Base-by-base conservation (phyloP, 2,888 invertebrate genomes). In the Leptura quadrifasciata region DNA sequence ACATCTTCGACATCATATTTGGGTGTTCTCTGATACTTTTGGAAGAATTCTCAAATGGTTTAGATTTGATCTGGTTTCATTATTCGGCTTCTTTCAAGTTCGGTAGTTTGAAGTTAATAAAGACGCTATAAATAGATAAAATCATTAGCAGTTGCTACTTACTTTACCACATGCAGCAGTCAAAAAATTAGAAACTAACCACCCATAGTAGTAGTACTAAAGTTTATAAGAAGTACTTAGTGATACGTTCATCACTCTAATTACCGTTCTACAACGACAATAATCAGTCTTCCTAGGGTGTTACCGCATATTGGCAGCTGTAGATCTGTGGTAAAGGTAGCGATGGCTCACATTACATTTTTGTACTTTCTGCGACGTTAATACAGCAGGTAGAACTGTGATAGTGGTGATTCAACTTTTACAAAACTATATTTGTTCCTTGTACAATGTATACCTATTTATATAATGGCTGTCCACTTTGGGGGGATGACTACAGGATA, bases 391-490 rank as follows among this genome's bases (percentile, higher is more conserved):
- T 63, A 31, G 63, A 5, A 31, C 15, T 47, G 0, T 10, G 21
- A 47, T 54, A 67, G 54, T 67, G 54, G 65, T 67, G 65, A 52
- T 24, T 52, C 24, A n/a, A 67, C 24, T 0, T 54, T 17, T 47
- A 39, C 15, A 18, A 64, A 39, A 47, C 15, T 64, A 24, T 27
- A 54, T 52, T 27, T 52, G 52, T 21, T 24, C 9, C 8, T 21
- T 15, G n/a, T 17, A 67, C 15, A n/a, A 27, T 24, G 8, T 54
- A 21, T 52, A 52, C 10, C n/a, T 55, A n/a, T 27, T 52, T 52
- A 18, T n/a, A 35, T 17, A 18, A 58, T 57, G 68, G 57, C 68
- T 68, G 67, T 55, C 68, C 55, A 57, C 15, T 68, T 57, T 57
- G 18, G 15, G 15, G 15, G 18, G 31, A 10, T n/a, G n/a, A 52